phyloP scores from a whole-genome alignment of 2,113 vertebrate species.

The Mola mola region DNA sequence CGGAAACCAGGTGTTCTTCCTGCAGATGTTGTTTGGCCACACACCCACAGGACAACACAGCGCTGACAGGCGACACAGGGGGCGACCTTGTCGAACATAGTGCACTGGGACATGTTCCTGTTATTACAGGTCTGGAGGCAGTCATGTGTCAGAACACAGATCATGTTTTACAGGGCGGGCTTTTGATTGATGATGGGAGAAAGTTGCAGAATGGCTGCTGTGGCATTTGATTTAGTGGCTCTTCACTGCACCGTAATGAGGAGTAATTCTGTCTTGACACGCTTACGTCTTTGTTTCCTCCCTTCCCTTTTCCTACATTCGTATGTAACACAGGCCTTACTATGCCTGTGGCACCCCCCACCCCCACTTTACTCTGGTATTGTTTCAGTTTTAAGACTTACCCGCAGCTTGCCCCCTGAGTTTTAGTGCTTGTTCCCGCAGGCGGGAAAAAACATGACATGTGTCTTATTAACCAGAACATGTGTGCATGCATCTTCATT shows the following conservation, averaged over 20 bases:
- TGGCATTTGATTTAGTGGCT: slow-evolving; percentile 81
- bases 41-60: slow-evolving; percentile 68
- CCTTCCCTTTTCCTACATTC: slow-evolving; percentile 39
- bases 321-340: slow-evolving; percentile 60
- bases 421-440: too few relatives aligned
- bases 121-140: slow-evolving; percentile 77
- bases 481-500: slow-evolving; percentile 70
- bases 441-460: too few relatives aligned
- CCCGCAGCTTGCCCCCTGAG: too few relatives aligned
- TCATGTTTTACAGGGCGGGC: slow-evolving; percentile 69
- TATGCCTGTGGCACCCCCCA: slow-evolving; percentile 53
- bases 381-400: slow-evolving; percentile 69
- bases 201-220: slow-evolving; percentile 68
- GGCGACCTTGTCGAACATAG: slow-evolving; percentile 72
- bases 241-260: slow-evolving; percentile 79
- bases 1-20: slow-evolving; percentile 20
- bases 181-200: slow-evolving; percentile 79
- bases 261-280: slow-evolving; percentile 82
- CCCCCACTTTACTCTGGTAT: slow-evolving; percentile 34
- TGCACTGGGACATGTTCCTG: slow-evolving; percentile 74
- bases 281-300: slow-evolving; percentile 52
- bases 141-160: slow-evolving; percentile 70
- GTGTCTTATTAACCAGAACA: slow-evolving; percentile 72
- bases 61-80: slow-evolving; percentile 61
- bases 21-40: slow-evolving; percentile 50